phyloP scores from a whole-genome alignment of 2,797 vertebrate genomes.

The Pteronotus mesoamericanus region DNA sequence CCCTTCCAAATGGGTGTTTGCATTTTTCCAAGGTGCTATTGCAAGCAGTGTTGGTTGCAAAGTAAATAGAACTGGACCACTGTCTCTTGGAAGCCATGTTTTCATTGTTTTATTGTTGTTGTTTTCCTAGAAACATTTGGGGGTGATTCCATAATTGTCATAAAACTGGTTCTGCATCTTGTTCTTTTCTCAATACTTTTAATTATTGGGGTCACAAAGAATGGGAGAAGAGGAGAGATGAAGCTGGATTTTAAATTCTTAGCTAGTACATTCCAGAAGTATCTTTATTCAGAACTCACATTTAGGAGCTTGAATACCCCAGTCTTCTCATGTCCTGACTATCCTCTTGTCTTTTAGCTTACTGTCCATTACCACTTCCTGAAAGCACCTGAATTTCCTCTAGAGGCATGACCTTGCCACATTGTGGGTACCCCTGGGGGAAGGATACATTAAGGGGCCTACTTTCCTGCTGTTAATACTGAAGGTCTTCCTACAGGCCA shows the following conservation, averaged over 20 bases:
- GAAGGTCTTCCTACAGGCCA: not conserved
- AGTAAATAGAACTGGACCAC: not conserved
- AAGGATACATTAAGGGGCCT: not conserved
- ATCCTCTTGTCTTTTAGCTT: not conserved
- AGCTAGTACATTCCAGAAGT: not conserved
- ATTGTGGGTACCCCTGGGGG: no score
- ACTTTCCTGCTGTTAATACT: not conserved
- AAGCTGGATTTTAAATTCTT: not conserved
- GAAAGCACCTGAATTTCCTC: not conserved
- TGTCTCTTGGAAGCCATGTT: not conserved
- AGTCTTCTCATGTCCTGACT: not conserved
- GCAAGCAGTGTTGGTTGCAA: not conserved
- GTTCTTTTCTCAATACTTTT: slow-evolving; percentile 24
- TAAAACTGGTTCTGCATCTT: slow-evolving; percentile 24
- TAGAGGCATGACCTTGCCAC: not conserved
- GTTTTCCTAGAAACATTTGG: not conserved
- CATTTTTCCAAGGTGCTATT: not conserved
- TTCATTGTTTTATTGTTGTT: not conserved
- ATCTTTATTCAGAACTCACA: not conserved
- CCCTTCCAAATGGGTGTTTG: not conserved
- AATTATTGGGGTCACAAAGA: slow-evolving; percentile 3
- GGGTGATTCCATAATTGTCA: slow-evolving; percentile 5
- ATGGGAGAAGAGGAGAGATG: not conserved
- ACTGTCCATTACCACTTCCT: not conserved
- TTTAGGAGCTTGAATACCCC: not conserved